Base-by-base conservation (phyloP, 2,113 vertebrate species). In the Picathartes gymnocephalus region DNA sequence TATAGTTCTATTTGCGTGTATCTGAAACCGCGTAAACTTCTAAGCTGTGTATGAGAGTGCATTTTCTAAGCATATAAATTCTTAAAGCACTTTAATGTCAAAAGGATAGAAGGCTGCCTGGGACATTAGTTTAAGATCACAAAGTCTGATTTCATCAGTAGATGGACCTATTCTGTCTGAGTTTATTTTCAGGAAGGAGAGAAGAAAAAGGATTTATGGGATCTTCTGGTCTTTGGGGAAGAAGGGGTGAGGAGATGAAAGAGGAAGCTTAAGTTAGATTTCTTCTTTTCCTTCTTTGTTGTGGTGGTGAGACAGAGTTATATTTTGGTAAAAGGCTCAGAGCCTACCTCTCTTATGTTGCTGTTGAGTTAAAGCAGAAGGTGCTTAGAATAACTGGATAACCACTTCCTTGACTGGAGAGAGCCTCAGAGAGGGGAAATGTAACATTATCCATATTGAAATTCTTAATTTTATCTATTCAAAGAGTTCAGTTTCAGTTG, bases 201-300 rank as follows among this genome's bases (percentile, higher is more conserved):
- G 25, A 50, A 56, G 27, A 48, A n/a, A 50, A 68, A 61, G 3
- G 6, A 20, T 48, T 33, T 44, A 57, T 53, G 1, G 33, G 15
- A 2, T 6, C 17, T 68, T 65, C 53, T 81, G 2, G 13, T 58
- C 33, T 54, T 68, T 23, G 4, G 0, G 0, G 4, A 4, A 6
- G 5, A 6, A 4, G 5, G 13, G 3, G 3, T 51, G 15, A 37
- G 28, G 18, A 40, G 6, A 53, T 65, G 15, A 80, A 72, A 42
- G 16, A 88, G 13, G 28, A 78, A 66, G 18, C 18, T 74, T 84
- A 37, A 47, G 68, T 79, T 44, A 58, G 22, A 3, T 35, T 31
- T 6, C 42, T n/a, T 39, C 1, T 47, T 71, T 57, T 9, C 10
- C 4, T 18, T 3, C 13, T 48, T 21, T 25, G 37, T 50, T 77